phyloP scores from a whole-genome alignment of 2,888 invertebrate species.

The Lasioglossum lativentre region DNA sequence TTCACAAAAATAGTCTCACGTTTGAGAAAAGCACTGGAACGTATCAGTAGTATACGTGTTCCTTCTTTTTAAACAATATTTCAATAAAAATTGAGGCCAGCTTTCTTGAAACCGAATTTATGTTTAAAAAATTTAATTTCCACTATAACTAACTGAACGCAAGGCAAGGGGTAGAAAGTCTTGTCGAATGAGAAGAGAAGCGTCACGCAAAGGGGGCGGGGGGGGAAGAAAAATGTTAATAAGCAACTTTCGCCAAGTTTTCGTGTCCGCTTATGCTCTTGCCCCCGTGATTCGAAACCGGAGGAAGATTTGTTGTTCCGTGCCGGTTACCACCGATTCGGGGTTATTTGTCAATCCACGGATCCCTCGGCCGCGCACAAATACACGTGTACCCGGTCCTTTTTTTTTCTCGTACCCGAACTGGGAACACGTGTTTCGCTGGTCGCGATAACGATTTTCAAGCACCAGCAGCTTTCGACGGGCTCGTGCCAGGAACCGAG shows the following conservation, averaged over 20 bases:
- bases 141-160: not conserved
- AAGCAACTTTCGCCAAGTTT: not conserved
- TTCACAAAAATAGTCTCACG: not conserved
- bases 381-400: conserved; percentile 33
- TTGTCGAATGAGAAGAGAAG: not conserved
- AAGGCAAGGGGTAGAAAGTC: not conserved
- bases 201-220: no score
- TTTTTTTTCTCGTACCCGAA: conserved; percentile 8
- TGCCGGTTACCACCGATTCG: not conserved
- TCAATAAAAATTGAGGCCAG: not conserved
- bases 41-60: not conserved
- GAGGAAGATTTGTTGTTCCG: not conserved
- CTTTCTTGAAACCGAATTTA: not conserved
- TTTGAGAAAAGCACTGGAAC: no score
- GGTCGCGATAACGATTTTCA: conserved; percentile 23
- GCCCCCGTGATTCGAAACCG: conserved; percentile 2
- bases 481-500: not conserved
- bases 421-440: conserved; percentile 31
- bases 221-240: not conserved
- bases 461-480: conserved; percentile 5
- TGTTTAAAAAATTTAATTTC: not conserved
- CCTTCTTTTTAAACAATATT: not conserved
- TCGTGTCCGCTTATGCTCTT: not conserved
- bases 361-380: conserved; percentile 19
- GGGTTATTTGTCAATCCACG: conserved; percentile 39